phyloP scores from a whole-genome alignment of 2,113 vertebrate genomes.

The Sula dactylatra region DNA sequence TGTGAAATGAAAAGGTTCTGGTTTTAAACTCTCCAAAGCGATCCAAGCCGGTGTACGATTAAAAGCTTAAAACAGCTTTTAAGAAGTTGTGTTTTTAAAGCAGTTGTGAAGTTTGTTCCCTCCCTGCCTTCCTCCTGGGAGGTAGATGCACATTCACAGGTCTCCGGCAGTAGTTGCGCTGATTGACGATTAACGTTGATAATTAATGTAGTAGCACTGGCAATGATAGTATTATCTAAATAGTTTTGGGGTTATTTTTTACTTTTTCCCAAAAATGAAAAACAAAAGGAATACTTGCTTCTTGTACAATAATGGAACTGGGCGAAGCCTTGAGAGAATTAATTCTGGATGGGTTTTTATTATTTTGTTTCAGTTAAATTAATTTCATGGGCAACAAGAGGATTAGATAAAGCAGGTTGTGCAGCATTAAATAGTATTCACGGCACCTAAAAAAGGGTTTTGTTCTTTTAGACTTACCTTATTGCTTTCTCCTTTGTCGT shows the following conservation, averaged over 20 bases:
- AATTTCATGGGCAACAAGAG: not conserved
- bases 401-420: not conserved
- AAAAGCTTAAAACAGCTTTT: not conserved
- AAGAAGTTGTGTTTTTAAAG: not conserved
- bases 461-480: not conserved
- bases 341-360: not conserved
- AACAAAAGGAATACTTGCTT: not conserved
- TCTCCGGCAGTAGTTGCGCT: not conserved
- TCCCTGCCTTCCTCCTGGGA: not conserved
- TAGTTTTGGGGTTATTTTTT: not conserved
- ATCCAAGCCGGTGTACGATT: not conserved
- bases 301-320: not conserved
- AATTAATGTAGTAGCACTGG: conserved; percentile 34
- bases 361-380: not conserved
- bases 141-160: not conserved
- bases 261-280: not conserved
- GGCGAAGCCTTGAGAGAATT: not conserved
- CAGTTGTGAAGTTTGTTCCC: not conserved
- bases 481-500: not conserved
- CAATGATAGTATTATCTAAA: conserved; percentile 10
- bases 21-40: not conserved
- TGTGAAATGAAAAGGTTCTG: not conserved
- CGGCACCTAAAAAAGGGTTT: not conserved
- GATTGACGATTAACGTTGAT: conserved; percentile 51
- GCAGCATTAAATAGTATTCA: not conserved